phyloP scores from a whole-genome alignment of 2,888 invertebrate species.

The Cheilosia urbana region DNA sequence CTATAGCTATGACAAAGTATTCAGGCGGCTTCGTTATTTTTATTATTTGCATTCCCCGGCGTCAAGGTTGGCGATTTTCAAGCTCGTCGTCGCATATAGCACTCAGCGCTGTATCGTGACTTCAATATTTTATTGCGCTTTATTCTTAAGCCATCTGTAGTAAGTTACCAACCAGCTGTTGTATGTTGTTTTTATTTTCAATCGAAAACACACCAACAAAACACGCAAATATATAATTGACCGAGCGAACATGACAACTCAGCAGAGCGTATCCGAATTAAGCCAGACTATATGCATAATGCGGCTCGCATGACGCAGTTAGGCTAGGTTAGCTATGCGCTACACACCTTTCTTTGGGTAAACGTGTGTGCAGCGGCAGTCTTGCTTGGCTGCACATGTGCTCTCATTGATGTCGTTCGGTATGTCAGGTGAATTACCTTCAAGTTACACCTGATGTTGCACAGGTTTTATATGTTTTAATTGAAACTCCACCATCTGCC shows the following conservation, averaged over 20 bases:
- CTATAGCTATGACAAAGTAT: slow-evolving; percentile 29
- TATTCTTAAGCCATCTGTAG: neutral
- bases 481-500: slow-evolving; percentile 67
- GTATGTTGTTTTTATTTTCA: slow-evolving; percentile 1
- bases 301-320: slow-evolving; percentile 12
- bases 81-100: slow-evolving; percentile 14
- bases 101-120: neutral
- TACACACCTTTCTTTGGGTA: slow-evolving; percentile 49
- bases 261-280: slow-evolving; percentile 69
- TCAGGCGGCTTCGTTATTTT: slow-evolving; percentile 42
- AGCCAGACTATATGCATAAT: slow-evolving; percentile 21
- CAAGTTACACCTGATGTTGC: slow-evolving; percentile 72
- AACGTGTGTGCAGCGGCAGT: slow-evolving; percentile 21
- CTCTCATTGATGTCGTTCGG: slow-evolving; percentile 55
- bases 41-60: slow-evolving; percentile 57
- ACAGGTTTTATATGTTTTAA: slow-evolving; percentile 59
- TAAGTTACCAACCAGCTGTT: slow-evolving; percentile 48
- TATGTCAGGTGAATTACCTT: slow-evolving; percentile 74
- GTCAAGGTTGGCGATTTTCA: slow-evolving; percentile 68
- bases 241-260: slow-evolving; percentile 69
- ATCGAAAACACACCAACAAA: slow-evolving; percentile 21
- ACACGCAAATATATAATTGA: slow-evolving; percentile 46
- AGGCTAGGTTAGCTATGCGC: neutral
- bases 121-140: slow-evolving; percentile 9
- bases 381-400: slow-evolving; percentile 69